These are phyloP conservation scores for Malurus leucopterus DNA, from an alignment of 2,797 vertebrate species.

Conservation along the genomic window DNA sequence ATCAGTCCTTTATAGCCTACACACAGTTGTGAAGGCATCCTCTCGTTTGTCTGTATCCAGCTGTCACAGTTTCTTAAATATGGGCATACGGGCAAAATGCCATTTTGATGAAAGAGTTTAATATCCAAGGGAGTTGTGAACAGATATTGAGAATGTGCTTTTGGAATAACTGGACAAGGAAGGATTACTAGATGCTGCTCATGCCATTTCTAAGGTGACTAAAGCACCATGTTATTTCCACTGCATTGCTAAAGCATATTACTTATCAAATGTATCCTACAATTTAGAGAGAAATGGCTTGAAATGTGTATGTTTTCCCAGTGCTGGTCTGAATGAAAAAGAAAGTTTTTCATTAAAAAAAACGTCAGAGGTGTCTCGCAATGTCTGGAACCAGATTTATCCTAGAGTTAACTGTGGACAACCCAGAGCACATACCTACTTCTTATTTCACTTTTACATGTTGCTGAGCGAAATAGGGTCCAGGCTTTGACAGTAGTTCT, in stretches of 20 bases:
- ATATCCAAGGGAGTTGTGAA: not conserved
- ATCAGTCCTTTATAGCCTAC: not conserved
- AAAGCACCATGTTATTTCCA: not conserved
- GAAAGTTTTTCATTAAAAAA: not conserved
- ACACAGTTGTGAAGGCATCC: not conserved
- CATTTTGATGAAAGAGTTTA: conserved; percentile 4
- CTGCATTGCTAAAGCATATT: not conserved
- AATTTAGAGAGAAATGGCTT: not conserved
- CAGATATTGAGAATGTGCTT: not conserved
- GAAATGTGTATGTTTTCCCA: not conserved
- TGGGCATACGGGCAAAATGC: not conserved
- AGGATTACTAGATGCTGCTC: not conserved
- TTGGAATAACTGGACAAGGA: not conserved
- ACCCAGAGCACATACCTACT: not conserved
- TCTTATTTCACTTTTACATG: not conserved
- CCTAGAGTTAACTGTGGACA: not conserved
- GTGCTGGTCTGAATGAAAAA: not conserved
- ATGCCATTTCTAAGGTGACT: not conserved
- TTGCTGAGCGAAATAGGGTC: not conserved
- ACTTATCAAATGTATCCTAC: not conserved
- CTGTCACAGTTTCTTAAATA: not conserved
- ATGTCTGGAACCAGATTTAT: not conserved
- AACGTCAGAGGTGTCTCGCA: not conserved
- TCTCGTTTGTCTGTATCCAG: not conserved
- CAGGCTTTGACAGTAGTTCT: not conserved